Evolutionary conservation across 1,140 invertebrate genomes (phyloP).

Genomic region (Spodoptera litura): DNA sequence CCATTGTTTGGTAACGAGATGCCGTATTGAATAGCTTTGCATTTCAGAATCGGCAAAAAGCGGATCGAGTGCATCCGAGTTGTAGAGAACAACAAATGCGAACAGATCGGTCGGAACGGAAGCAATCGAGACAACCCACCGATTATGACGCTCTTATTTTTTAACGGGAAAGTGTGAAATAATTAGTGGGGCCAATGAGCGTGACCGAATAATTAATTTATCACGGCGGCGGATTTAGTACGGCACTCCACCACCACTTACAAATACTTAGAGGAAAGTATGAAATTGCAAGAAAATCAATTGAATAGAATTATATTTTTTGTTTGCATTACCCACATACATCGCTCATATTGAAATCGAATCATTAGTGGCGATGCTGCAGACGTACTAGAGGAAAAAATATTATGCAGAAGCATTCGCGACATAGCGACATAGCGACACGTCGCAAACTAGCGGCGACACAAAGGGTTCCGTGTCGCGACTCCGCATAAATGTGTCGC

Average conservation of each 20-base stretch:
- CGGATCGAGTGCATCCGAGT: conserved; percentile 52
- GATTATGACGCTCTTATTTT: conserved; percentile 62
- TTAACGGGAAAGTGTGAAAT: conserved; percentile 69
- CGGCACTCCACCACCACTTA: conserved; percentile 26
- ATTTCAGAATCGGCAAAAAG: conserved; percentile 56
- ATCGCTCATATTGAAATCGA: conserved; percentile 7
- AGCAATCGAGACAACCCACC: conserved; percentile 58
- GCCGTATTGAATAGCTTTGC: conserved; percentile 55
- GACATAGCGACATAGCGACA: conserved; percentile 5
- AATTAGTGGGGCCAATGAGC: conserved; percentile 50
- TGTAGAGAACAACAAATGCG: conserved; percentile 45
- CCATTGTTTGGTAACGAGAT: conserved; percentile 61
- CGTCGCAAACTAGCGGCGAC: conserved; percentile 15
- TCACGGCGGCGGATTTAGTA: conserved; percentile 10
- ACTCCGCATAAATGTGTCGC: conserved; percentile 50
- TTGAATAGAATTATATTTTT: conserved; percentile 23
- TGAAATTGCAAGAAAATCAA: conserved; percentile 38
- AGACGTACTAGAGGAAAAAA: neutral
- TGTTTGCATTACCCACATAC: neutral
- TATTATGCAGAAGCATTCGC: conserved; percentile 1
- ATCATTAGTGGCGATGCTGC: neutral
- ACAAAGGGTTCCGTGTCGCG: conserved; percentile 46
- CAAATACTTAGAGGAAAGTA: conserved; percentile 38
- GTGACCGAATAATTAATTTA: conserved; percentile 22
- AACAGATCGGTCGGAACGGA: conserved; percentile 57